Evolutionary conservation across 2,113 vertebrate species (phyloP).

Genomic region (Cottus gobio): DNA sequence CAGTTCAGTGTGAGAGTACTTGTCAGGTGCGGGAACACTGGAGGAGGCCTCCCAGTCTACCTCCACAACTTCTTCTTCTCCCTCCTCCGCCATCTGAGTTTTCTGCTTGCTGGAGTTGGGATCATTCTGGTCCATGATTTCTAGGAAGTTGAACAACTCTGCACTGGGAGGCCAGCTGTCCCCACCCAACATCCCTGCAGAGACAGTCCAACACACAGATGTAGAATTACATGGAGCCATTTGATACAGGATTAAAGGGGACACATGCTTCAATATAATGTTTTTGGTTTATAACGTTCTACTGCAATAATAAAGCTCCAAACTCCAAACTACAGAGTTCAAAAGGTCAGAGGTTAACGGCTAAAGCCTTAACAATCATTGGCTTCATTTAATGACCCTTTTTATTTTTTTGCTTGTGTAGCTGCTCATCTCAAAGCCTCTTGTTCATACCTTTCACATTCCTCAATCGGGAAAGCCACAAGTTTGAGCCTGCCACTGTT

Average conservation of each 20-base stretch:
- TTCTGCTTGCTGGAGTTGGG: constrained; percentile 64
- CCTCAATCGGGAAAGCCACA: not conserved
- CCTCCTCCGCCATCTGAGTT: not conserved
- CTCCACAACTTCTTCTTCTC: not conserved
- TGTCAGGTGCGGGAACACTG: not conserved
- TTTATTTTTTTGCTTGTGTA: not conserved
- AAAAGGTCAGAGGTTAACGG: constrained; percentile 12
- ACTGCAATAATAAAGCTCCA: not conserved
- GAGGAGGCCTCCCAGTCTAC: not conserved
- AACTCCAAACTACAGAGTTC: not conserved
- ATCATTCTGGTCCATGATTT: constrained; percentile 85
- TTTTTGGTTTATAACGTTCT: not conserved
- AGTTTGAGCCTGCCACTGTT: not conserved
- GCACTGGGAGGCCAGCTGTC: constrained; percentile 87
- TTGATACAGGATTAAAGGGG: not conserved
- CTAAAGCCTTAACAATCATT: not conserved
- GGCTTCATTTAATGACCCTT: not conserved
- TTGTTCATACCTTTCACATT: not conserved
- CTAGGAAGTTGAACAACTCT: constrained; percentile 89
- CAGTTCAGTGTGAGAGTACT: constrained; percentile 75
- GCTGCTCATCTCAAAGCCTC: not conserved
- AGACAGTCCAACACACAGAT: not conserved
- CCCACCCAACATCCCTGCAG: constrained; percentile 84
- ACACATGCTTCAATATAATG: not conserved
- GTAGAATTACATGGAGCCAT: not conserved